phyloP scores from a whole-genome alignment of 2,797 vertebrate species.

The Scolopax rusticola region DNA sequence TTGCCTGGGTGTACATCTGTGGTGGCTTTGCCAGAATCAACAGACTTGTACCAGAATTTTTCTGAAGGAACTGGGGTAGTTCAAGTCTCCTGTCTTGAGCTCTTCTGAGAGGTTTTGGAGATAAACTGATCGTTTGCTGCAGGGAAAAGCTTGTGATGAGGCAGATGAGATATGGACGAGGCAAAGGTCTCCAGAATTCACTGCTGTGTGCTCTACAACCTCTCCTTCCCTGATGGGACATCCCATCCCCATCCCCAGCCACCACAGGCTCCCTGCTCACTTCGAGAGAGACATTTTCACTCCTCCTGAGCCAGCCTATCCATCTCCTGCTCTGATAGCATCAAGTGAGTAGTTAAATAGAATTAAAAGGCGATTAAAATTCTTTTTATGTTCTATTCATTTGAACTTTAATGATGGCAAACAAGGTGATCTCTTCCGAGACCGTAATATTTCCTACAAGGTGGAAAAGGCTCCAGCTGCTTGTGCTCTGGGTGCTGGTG shows the following conservation, averaged over 20 bases:
- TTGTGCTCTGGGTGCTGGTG: neutral
- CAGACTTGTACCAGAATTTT: fast-evolving
- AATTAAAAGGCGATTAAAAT: neutral
- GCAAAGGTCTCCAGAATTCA: neutral
- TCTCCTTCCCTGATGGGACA: neutral
- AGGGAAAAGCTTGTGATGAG: neutral
- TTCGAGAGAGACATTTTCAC: neutral
- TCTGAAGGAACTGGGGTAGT: neutral
- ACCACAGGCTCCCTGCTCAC: neutral
- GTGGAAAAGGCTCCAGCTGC: neutral
- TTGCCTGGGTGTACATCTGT: neutral
- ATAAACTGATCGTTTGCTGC: neutral
- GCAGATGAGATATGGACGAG: fast-evolving
- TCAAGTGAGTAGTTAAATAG: neutral
- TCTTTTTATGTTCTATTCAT: neutral
- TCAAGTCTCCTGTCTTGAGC: neutral
- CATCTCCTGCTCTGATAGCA: neutral
- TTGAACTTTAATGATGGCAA: neutral
- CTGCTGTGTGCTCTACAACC: fast-evolving
- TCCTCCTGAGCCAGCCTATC: neutral
- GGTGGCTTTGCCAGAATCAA: neutral
- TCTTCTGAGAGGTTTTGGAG: neutral
- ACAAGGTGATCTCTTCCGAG: neutral
- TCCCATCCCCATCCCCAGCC: fast-evolving
- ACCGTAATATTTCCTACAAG: fast-evolving